Evolutionary conservation across 2,888 invertebrate species (phyloP).

Genomic region (Cerastis leucographa): DNA sequence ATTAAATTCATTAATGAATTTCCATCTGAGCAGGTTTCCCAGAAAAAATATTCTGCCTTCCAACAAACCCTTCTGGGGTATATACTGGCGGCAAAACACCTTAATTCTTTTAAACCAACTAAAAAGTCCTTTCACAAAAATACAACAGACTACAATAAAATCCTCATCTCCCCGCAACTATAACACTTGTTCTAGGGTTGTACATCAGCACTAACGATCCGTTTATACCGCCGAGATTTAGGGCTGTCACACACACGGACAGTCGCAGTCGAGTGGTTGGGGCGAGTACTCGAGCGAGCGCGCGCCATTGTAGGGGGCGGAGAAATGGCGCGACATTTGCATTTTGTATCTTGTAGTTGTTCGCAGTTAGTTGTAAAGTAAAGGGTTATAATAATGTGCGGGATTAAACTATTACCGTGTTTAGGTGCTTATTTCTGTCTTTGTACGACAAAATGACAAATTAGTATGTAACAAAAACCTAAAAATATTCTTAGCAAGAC

Average conservation of each 20-base stretch:
- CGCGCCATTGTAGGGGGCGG: constrained; percentile 37
- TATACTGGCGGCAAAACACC: background rate
- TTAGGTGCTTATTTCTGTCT: background rate
- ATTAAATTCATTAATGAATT: too few species aligned
- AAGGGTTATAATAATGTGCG: constrained; percentile 7
- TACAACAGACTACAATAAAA: background rate
- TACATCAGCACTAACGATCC: constrained; percentile 59
- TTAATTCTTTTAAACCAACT: background rate
- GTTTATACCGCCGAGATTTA: constrained; percentile 57
- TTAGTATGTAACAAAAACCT: background rate
- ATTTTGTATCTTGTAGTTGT: constrained; percentile 58
- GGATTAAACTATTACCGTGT: background rate
- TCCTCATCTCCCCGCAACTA: background rate
- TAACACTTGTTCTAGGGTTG: constrained; percentile 37
- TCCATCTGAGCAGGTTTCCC: background rate
- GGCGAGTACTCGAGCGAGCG: constrained; percentile 47
- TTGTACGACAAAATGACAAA: background rate
- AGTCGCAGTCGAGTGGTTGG: constrained; percentile 55
- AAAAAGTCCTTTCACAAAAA: background rate
- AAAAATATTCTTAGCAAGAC: background rate
- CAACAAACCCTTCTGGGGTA: background rate
- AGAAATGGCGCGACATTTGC: constrained; percentile 56
- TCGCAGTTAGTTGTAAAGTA: constrained; percentile 28
- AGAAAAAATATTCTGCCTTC: background rate
- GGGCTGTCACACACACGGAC: constrained; percentile 61